phyloP scores from a whole-genome alignment of 2,888 invertebrate genomes.

The Drosophila kambysellisi region DNA sequence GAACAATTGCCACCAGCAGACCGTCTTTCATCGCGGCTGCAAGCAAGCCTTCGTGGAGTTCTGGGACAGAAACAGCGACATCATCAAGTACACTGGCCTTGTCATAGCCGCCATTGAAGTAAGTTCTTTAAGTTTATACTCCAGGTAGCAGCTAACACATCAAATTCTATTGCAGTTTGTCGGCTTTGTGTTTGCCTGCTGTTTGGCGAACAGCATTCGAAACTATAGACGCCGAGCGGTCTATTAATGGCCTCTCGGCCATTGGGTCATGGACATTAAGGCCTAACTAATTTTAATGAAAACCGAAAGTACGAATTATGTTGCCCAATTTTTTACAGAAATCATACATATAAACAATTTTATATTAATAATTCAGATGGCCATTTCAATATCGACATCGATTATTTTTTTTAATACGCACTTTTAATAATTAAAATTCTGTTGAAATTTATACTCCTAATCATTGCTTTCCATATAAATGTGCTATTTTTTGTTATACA shows the following conservation, averaged over 20 bases:
- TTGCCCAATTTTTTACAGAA: slow-evolving; percentile 65
- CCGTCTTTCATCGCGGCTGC: slow-evolving; percentile 80
- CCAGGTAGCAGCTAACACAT: neutral
- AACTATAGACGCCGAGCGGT: slow-evolving; percentile 91
- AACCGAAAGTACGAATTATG: slow-evolving; percentile 75
- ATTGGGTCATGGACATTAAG: slow-evolving; percentile 13
- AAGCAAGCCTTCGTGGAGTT: slow-evolving; percentile 85
- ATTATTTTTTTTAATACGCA: slow-evolving; percentile 20
- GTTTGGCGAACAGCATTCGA: slow-evolving; percentile 93
- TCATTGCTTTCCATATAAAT: slow-evolving; percentile 40
- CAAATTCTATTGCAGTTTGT: slow-evolving; percentile 86
- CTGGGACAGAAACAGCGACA: slow-evolving; percentile 84
- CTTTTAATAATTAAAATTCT: slow-evolving; percentile 19
- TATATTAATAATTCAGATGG: slow-evolving; percentile 55
- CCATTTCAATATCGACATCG: slow-evolving; percentile 57
- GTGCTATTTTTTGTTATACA: slow-evolving; percentile 70
- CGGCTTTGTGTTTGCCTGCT: slow-evolving; percentile 94
- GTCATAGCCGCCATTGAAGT: slow-evolving; percentile 91
- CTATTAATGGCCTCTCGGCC: slow-evolving; percentile 84
- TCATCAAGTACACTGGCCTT: slow-evolving; percentile 89
- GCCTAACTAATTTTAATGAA: slow-evolving; percentile 69
- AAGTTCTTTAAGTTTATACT: slow-evolving; percentile 42
- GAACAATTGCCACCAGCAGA: slow-evolving; percentile 75
- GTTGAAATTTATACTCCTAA: slow-evolving; percentile 37
- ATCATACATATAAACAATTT: slow-evolving; percentile 15